Percentiles rank a stretch among this genome's conserved stretches.
Evolutionary conservation across 2,113 vertebrate genomes (phyloP).

Genomic region (Hyaena hyaena): DNA sequence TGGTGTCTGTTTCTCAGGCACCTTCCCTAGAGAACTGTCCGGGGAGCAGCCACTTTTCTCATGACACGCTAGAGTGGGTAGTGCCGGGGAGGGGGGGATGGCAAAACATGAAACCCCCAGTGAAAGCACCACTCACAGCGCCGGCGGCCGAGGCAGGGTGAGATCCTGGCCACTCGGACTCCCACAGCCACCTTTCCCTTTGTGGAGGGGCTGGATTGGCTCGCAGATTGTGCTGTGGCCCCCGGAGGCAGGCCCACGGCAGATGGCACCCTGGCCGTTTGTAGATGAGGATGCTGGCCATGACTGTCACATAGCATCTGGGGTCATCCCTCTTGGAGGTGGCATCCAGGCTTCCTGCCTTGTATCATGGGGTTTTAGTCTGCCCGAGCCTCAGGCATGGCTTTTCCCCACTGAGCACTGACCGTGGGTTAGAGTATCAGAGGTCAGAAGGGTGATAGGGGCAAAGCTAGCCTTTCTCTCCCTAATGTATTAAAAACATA

Average conservation of each 20-base stretch:
- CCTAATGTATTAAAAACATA: not conserved
- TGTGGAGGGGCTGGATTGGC: not conserved
- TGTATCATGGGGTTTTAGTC: fast-evolving
- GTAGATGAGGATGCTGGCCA: not conserved
- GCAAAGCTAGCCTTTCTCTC: not conserved
- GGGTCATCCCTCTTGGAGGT: not conserved
- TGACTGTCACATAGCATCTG: fast-evolving
- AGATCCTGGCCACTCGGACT: not conserved
- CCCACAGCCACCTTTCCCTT: not conserved
- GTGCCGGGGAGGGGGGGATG: not conserved
- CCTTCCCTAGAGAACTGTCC: not conserved
- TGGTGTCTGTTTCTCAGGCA: not conserved
- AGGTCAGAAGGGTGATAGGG: not conserved
- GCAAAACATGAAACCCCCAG: fast-evolving
- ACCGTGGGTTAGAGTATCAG: not conserved
- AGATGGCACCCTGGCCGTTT: not conserved
- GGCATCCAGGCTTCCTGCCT: not conserved
- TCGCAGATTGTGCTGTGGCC: not conserved
- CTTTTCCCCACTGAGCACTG: not conserved
- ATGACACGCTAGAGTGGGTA: fast-evolving
- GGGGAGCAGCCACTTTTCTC: not conserved
- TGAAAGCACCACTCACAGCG: fast-evolving
- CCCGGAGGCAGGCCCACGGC: not conserved
- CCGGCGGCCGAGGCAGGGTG: not conserved
- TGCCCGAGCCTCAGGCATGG: fast-evolving